phyloP scores from a whole-genome alignment of 2,888 invertebrate species.

The Melieria picta region DNA sequence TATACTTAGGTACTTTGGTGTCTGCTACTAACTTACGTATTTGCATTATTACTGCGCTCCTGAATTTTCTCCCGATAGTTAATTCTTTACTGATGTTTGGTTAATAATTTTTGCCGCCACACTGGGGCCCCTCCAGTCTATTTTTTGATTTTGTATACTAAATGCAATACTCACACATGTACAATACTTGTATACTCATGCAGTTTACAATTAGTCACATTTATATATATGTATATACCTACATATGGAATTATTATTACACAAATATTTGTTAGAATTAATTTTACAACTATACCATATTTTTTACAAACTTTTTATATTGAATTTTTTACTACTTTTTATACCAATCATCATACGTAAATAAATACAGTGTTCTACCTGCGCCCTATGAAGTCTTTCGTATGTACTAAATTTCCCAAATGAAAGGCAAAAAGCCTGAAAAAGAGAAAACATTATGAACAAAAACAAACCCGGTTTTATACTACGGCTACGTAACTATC shows the following conservation, averaged over 20 bases:
- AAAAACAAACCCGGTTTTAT: slow-evolving; percentile 42
- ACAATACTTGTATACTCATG: too few species aligned
- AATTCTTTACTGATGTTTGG: too few species aligned
- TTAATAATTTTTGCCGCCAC: too few species aligned
- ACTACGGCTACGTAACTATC: slow-evolving; percentile 34
- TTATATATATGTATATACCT: slow-evolving; percentile 8
- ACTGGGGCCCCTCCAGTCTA: too few species aligned
- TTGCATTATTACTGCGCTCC: too few species aligned
- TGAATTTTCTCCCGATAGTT: too few species aligned
- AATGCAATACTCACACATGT: too few species aligned
- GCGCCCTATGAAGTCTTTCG: slow-evolving; percentile 67
- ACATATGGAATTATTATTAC: neutral
- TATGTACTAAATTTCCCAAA: slow-evolving; percentile 58
- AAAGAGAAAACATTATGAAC: slow-evolving; percentile 37
- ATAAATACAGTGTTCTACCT: slow-evolving; percentile 61
- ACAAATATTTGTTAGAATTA: neutral
- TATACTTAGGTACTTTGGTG: too few species aligned
- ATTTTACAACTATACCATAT: neutral
- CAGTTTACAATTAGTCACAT: neutral
- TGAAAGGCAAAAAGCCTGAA: slow-evolving; percentile 42
- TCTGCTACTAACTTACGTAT: too few species aligned
- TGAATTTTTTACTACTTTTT: slow-evolving; percentile 19
- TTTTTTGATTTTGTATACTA: too few species aligned
- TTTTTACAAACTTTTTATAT: neutral
- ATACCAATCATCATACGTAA: slow-evolving; percentile 8